Evolutionary conservation across 1,140 invertebrate species (phyloP).

Genomic region (Scaptomyza hsui): DNA sequence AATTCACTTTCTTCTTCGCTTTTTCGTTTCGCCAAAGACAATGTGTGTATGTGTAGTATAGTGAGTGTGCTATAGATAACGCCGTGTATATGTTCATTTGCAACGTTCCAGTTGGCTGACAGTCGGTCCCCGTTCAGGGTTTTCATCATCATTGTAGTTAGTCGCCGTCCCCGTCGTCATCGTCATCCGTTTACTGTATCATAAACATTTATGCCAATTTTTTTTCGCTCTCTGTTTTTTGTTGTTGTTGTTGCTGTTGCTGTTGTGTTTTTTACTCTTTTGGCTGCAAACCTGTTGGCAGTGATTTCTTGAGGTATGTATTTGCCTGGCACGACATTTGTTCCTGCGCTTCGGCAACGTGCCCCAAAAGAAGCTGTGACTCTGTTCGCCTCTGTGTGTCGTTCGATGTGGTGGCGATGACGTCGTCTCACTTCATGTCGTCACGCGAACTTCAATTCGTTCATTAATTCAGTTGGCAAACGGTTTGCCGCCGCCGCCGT

Average conservation of each 20-base stretch:
- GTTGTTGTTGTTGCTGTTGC: constrained; percentile 7
- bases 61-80: constrained; percentile 47
- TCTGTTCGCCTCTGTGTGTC: constrained; percentile 17
- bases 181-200: constrained; percentile 69
- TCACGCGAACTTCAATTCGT: constrained; percentile 78
- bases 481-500: constrained; percentile 29
- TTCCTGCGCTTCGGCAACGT: constrained; percentile 48
- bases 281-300: constrained; percentile 66
- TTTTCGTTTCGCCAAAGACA: constrained; percentile 9
- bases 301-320: constrained; percentile 65
- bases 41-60: constrained; percentile 50
- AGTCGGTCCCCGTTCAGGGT: constrained; percentile 24
- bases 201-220: constrained; percentile 72
- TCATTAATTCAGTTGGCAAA: constrained; percentile 78
- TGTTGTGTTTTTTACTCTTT: constrained; percentile 37
- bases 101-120: constrained; percentile 70
- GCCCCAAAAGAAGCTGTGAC: constrained; percentile 24
- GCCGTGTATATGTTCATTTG: constrained; percentile 21
- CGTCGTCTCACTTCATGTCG: constrained; percentile 66
- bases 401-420: constrained; percentile 49
- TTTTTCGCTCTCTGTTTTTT: constrained; percentile 26
- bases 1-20: constrained; percentile 70
- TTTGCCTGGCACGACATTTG: constrained; percentile 79
- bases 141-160: constrained; percentile 61
- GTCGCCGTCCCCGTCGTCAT: constrained; percentile 27